phyloP scores from a whole-genome alignment of 2,113 vertebrate species.

The Amphilophus citrinellus region DNA sequence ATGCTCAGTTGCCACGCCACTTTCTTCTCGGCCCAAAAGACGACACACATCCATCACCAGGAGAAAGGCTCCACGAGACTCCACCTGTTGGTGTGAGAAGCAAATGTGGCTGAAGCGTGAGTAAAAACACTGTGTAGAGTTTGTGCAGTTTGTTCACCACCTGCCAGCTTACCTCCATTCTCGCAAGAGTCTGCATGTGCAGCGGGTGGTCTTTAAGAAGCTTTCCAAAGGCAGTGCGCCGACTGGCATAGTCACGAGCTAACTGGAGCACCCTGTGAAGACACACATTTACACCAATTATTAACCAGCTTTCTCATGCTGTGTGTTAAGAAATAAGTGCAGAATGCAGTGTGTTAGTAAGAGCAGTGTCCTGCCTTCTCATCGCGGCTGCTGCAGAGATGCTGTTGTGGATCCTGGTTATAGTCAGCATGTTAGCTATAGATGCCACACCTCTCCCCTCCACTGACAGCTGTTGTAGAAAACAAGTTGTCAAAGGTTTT shows the following conservation, averaged over 20 bases:
- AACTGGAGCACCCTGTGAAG: constrained; percentile 82
- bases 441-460: constrained; percentile 87
- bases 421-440: constrained; percentile 88
- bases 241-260: constrained; percentile 84
- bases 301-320: not conserved
- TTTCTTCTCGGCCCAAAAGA: constrained; percentile 86
- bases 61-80: constrained; percentile 82
- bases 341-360: not conserved
- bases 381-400: constrained; percentile 81
- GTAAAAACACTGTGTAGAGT: not conserved
- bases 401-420: constrained; percentile 88
- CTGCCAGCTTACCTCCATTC: constrained; percentile 84
- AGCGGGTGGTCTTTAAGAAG: constrained; percentile 87
- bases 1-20: constrained; percentile 72
- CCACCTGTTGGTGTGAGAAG: constrained; percentile 75
- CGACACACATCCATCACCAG: constrained; percentile 84
- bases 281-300: constrained; percentile 14
- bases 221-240: constrained; percentile 85
- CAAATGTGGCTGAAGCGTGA: not conserved
- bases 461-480: constrained; percentile 81
- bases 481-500: not conserved
- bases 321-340: not conserved
- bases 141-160: not conserved
- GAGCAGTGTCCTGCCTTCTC: constrained; percentile 83
- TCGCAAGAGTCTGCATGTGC: constrained; percentile 85